Evolutionary conservation across 2,113 vertebrate species (phyloP).

Genomic region (Eira barbara): DNA sequence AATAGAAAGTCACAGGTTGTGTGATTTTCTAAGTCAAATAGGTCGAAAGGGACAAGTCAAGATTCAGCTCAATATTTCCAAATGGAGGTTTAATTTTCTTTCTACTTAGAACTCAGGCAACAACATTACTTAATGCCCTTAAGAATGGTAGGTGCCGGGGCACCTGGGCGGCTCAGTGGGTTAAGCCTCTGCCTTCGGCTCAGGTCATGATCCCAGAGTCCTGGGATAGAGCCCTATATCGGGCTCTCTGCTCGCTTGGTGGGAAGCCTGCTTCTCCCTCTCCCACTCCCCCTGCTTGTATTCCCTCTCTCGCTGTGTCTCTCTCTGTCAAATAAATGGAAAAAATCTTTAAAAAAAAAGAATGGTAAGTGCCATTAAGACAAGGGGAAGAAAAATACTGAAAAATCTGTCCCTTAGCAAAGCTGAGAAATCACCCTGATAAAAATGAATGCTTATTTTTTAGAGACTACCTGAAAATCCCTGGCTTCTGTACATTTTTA

Average conservation of each 20-base stretch:
- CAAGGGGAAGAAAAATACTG: background rate
- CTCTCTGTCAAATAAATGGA: too few relatives aligned
- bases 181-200: too few relatives aligned
- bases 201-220: too few relatives aligned
- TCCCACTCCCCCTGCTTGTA: too few relatives aligned
- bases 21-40: constrained; percentile 7
- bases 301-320: too few relatives aligned
- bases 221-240: too few relatives aligned
- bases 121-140: background rate
- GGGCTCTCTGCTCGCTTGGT: too few relatives aligned
- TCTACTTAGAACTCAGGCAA: background rate
- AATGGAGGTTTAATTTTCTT: background rate
- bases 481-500: background rate
- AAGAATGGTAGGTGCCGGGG: background rate
- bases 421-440: background rate
- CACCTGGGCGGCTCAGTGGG: too few relatives aligned
- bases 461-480: background rate
- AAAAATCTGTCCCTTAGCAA: background rate
- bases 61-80: background rate
- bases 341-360: too few relatives aligned
- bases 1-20: background rate
- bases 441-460: background rate
- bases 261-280: too few relatives aligned
- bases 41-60: background rate
- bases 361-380: background rate